Evolutionary conservation across 2,888 invertebrate species (phyloP), one percentile per base, ranked within the genome.

Genomic region (Linnaemya vulpina): DNA sequence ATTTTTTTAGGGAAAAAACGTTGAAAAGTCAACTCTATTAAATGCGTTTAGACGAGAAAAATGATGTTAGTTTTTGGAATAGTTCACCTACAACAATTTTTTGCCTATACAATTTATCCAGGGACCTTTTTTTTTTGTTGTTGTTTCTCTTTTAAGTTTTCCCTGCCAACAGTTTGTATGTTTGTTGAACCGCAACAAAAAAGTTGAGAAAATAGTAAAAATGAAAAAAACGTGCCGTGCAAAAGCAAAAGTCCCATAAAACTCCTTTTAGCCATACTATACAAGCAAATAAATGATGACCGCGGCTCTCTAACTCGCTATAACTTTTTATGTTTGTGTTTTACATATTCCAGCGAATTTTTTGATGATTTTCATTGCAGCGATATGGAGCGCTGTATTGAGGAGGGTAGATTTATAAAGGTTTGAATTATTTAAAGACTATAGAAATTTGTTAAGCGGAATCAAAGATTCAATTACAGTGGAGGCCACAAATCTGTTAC

Each of bases 11-110:
- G 35, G 70, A 49, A 17, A 60, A 38, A n/a, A 60, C 22, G 8
- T n/a, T 17, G 5, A 30, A 80, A 80, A 80, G 79, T 80, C 80
- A 80, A 85, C 82, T 85, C 60, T 60, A 71, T 79, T 85, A 82
- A 85, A 85, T 75, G 85, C 85, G 78, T 82, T 85, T 85, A 78
- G 78, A 78, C 51, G 75, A 71, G 70, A 73, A 60, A 82, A 82
- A 74, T 78, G 30, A 75, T 82, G 78, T 85, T 84, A 84, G 84
- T 80, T 71, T n/a, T 81, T 75, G 43, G 60, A 79, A 78, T 58
- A 85, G 81, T 85, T 85, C 63, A 58, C 9, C 55, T 7, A 71
- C 71, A 73, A 78, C 67, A 67, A 40, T 49, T 49, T 40, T 53
- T n/a, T 68, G 53, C 51, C 43, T 9, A 40, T 74, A 22, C 38